These are phyloP conservation scores for Onthophagus sagittarius DNA, from an alignment of 2,888 invertebrate species.

Conservation along the genomic window DNA sequence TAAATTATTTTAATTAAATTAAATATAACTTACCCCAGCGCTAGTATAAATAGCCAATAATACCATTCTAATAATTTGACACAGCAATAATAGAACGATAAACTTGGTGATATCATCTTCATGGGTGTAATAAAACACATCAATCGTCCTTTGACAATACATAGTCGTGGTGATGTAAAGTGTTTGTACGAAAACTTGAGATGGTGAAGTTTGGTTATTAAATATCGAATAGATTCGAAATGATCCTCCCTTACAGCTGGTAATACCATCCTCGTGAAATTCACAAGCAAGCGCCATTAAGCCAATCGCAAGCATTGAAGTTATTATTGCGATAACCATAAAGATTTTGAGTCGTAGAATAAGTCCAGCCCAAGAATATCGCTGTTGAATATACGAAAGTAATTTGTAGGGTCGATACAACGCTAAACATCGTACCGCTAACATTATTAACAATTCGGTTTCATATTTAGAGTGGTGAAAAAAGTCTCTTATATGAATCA, in stretches of 20 bases:
- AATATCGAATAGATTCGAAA: slow-evolving; percentile 15
- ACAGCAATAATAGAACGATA: background rate
- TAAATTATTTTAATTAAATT: no score
- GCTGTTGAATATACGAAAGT: slow-evolving; percentile 14
- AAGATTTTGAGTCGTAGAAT: slow-evolving; percentile 15
- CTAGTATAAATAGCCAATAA: slow-evolving; percentile 20
- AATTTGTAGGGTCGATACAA: slow-evolving; percentile 19
- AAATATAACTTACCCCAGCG: slow-evolving; percentile 19
- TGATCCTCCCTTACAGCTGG: slow-evolving; percentile 2
- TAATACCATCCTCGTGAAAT: background rate
- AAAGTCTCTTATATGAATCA: background rate
- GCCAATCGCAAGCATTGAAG: slow-evolving; percentile 12
- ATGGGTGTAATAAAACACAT: slow-evolving; percentile 12
- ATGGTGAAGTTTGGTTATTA: background rate
- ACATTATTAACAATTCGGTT: background rate
- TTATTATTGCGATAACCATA: slow-evolving; percentile 14
- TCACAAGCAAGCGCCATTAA: slow-evolving; percentile 14
- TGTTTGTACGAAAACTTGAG: slow-evolving; percentile 11
- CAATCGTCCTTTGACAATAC: slow-evolving; percentile 16
- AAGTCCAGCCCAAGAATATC: slow-evolving; percentile 12
- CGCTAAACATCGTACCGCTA: slow-evolving; percentile 14
- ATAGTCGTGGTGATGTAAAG: slow-evolving; percentile 14
- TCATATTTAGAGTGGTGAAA: background rate
- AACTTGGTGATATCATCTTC: slow-evolving; percentile 15
- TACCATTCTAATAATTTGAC: slow-evolving; percentile 14